These are phyloP conservation scores for Myoxocephalus aenaeus DNA, from an alignment of 2,797 vertebrate genomes.

Conservation along the genomic window DNA sequence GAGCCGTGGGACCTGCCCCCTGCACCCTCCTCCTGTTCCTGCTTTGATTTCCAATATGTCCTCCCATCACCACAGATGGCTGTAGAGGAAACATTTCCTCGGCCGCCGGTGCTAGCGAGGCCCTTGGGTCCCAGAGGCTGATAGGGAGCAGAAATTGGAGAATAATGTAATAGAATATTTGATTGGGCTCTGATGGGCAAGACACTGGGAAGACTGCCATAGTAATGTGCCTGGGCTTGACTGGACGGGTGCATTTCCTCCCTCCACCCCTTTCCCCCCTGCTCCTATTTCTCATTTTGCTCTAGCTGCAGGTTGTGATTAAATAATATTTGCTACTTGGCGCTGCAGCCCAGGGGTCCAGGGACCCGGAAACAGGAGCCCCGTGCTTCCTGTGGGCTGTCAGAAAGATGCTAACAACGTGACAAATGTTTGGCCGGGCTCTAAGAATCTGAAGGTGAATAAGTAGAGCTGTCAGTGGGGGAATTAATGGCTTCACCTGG, in stretches of 20 bases:
- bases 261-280: neutral
- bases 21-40: constrained; percentile 82
- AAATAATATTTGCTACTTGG: constrained; percentile 62
- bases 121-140: constrained; percentile 77
- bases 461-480: constrained; percentile 37
- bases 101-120: constrained; percentile 78
- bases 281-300: constrained; percentile 40
- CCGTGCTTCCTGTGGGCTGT: constrained; percentile 36
- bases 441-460: constrained; percentile 25
- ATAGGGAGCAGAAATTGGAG: constrained; percentile 85
- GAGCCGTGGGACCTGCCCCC: constrained; percentile 74
- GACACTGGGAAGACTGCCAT: constrained; percentile 73
- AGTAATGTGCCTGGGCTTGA: constrained; percentile 65
- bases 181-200: constrained; percentile 83
- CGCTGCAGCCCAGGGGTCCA: constrained; percentile 7
- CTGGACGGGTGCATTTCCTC: constrained; percentile 36
- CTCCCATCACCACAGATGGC: constrained; percentile 89
- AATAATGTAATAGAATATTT: constrained; percentile 94
- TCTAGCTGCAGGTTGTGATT: constrained; percentile 53
- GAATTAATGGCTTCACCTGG: constrained; percentile 40
- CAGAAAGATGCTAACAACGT: constrained; percentile 53
- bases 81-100: constrained; percentile 84
- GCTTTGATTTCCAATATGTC: constrained; percentile 89
- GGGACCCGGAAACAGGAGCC: constrained; percentile 40
- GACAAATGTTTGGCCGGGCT: constrained; percentile 48